phyloP scores from a whole-genome alignment of 2,888 invertebrate genomes.

The Sialis fuliginosa region DNA sequence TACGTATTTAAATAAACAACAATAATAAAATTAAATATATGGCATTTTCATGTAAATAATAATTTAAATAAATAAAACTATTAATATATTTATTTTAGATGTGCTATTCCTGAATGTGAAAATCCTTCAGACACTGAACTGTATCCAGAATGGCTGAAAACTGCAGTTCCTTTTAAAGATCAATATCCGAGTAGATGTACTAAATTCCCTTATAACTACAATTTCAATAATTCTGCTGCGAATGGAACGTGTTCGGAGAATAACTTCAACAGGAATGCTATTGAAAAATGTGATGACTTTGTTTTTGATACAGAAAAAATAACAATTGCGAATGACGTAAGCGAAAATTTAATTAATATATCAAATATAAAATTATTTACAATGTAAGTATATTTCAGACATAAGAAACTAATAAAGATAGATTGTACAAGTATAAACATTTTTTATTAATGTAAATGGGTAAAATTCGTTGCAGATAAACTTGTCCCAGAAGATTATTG shows the following conservation, averaged over 20 bases:
- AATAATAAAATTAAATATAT: too few species aligned
- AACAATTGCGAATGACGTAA: constrained; percentile 21
- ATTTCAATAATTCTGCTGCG: neutral
- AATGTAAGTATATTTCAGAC: too few species aligned
- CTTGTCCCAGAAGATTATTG: too few species aligned
- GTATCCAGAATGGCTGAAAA: constrained; percentile 31
- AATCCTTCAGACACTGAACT: constrained; percentile 10
- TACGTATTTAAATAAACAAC: too few species aligned
- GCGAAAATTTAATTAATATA: constrained; percentile 5
- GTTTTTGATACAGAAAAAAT: constrained; percentile 18
- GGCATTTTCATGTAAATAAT: too few species aligned
- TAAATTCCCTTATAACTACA: constrained; percentile 17
- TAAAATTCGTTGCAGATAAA: too few species aligned
- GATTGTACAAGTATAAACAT: too few species aligned
- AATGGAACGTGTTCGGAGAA: constrained; percentile 6
- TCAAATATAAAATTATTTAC: too few species aligned
- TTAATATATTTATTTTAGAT: constrained; percentile 15
- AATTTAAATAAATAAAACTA: too few species aligned
- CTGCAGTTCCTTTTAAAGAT: constrained; percentile 23
- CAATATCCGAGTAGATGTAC: constrained; percentile 27
- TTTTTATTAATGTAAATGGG: too few species aligned
- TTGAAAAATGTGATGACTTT: constrained; percentile 15
- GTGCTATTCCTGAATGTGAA: constrained; percentile 25
- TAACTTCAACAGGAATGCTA: constrained; percentile 12
- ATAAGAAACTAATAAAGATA: too few species aligned